A percentile compares a stretch with the other conserved stretches of the same genome.
These are phyloP conservation scores for Rhizomys pruinosus DNA, from an alignment of 2,113 vertebrate species.

Conservation along the genomic window DNA sequence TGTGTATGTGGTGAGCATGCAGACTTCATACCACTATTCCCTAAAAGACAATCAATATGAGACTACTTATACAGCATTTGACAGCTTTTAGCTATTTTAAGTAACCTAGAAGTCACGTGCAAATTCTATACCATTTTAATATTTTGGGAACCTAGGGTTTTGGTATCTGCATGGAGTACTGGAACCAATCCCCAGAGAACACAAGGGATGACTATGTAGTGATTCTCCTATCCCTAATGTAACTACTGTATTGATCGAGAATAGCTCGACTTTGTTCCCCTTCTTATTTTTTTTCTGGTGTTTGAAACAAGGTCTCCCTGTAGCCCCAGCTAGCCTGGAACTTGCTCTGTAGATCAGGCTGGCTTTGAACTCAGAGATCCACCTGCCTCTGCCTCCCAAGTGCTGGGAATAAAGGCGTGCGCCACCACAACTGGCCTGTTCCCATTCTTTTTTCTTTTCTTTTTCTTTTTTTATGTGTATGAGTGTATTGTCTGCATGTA, in stretches of 20 bases:
- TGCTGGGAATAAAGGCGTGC: too few relatives aligned
- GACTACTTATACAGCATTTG: neutral
- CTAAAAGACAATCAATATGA: neutral
- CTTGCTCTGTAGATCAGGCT: too few relatives aligned
- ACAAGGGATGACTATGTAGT: neutral
- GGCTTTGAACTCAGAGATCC: too few relatives aligned
- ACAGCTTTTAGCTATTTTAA: neutral
- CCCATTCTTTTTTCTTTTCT: too few relatives aligned
- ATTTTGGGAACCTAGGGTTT: too few relatives aligned
- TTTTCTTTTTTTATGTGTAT: too few relatives aligned
- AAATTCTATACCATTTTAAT: neutral
- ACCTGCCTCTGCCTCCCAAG: too few relatives aligned
- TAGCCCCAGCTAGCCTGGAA: too few relatives aligned
- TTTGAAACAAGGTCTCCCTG: too few relatives aligned
- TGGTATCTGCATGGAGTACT: neutral
- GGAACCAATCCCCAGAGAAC: neutral
- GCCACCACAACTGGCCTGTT: too few relatives aligned
- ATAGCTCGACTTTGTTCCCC: neutral
- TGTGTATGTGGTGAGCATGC: neutral
- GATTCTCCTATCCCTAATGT: accelerated
- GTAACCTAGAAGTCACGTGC: neutral
- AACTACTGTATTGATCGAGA: conserved; percentile 1
- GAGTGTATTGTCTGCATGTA: too few relatives aligned
- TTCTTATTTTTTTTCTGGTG: too few relatives aligned
- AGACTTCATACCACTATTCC: neutral